Evolutionary conservation across 1,140 invertebrate genomes (phyloP).

Genomic region (Trichomalopsis sarcophagae): DNA sequence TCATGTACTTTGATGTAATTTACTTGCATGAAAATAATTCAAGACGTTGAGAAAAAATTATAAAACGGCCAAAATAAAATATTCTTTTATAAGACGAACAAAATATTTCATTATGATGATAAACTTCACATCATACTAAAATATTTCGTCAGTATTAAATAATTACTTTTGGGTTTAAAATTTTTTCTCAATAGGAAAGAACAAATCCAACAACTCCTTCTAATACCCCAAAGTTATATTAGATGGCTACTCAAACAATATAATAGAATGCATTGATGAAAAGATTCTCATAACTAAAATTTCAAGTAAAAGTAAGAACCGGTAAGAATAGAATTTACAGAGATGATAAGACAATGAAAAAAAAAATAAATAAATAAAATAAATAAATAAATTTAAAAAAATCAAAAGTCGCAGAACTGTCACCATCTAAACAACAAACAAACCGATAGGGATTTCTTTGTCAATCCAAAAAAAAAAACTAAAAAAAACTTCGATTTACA

Average conservation of each 20-base stretch:
- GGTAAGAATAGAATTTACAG: slow-evolving; percentile 54
- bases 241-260: slow-evolving; percentile 54
- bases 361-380: slow-evolving; percentile 15
- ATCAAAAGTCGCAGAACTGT: slow-evolving; percentile 60
- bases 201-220: slow-evolving; percentile 43
- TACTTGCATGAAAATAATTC: slow-evolving; percentile 32
- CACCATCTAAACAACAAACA: slow-evolving; percentile 63
- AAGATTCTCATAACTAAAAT: slow-evolving; percentile 45
- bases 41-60: slow-evolving; percentile 45
- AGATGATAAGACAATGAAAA: neutral
- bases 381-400: slow-evolving; percentile 40
- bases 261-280: slow-evolving; percentile 42
- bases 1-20: slow-evolving; percentile 44
- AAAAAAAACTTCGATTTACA: slow-evolving; percentile 50
- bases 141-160: slow-evolving; percentile 11
- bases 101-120: neutral
- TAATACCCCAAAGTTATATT: slow-evolving; percentile 46
- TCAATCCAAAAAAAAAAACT: slow-evolving; percentile 30
- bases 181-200: slow-evolving; percentile 42
- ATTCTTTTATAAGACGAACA: neutral
- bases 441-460: slow-evolving; percentile 59
- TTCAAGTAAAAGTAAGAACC: slow-evolving; percentile 53
- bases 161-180: neutral
- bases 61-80: neutral
- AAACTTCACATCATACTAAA: neutral